These are phyloP conservation scores for Smithornis capensis DNA, from an alignment of 2,113 vertebrate species.

Conservation along the genomic window DNA sequence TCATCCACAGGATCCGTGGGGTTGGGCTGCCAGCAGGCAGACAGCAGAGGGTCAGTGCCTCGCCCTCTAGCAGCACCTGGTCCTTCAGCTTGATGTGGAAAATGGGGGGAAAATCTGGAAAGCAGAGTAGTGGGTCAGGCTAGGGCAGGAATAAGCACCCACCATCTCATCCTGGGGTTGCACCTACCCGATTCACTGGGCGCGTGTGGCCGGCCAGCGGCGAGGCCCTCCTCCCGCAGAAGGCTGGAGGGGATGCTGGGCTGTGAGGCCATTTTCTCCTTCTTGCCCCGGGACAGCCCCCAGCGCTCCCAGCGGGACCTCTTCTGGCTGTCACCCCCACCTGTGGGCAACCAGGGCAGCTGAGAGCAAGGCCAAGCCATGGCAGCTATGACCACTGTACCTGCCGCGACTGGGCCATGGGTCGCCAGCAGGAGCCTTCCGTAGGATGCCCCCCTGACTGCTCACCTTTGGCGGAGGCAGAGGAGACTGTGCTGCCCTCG, in stretches of 20 bases:
- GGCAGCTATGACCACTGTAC: fast-evolving
- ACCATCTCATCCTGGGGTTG: fast-evolving
- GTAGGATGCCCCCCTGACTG: too few species aligned
- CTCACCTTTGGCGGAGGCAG: constrained; percentile 68
- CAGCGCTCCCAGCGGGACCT: constrained; percentile 91
- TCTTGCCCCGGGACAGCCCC: constrained; percentile 85
- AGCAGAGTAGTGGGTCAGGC: neutral
- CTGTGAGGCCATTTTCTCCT: constrained; percentile 88
- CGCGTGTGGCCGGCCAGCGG: constrained; percentile 75
- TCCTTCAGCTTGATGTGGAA: constrained; percentile 98
- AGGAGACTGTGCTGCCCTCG: constrained; percentile 80
- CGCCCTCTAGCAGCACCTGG: constrained; percentile 93
- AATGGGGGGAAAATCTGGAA: constrained; percentile 91
- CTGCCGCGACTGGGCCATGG: fast-evolving
- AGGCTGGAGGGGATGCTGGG: constrained; percentile 87
- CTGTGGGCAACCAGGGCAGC: neutral
- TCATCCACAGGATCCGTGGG: constrained; percentile 90
- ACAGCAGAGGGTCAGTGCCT: constrained; percentile 93
- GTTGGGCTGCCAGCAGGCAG: constrained; percentile 91
- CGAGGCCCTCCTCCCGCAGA: constrained; percentile 78
- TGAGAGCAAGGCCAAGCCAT: neutral
- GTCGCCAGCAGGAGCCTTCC: too few species aligned
- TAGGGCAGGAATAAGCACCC: neutral
- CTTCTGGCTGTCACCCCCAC: neutral
- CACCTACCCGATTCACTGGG: constrained; percentile 87